A percentile compares a stretch with the other conserved stretches of the same genome.
These are phyloP conservation scores for Apis florea DNA, from an alignment of 1,140 invertebrate genomes.

Conservation along the genomic window DNA sequence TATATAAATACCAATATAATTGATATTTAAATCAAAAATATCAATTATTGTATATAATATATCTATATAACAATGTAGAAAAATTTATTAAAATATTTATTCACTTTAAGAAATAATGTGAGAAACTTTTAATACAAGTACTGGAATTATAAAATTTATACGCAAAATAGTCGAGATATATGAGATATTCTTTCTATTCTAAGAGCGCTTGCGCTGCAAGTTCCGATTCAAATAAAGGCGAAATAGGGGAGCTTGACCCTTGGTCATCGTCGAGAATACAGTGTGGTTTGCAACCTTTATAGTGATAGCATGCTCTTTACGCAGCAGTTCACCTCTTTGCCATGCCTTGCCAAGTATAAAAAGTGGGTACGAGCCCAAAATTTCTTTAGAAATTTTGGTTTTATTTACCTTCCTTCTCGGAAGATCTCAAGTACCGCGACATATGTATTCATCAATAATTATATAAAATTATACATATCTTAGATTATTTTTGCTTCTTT, in stretches of 20 bases:
- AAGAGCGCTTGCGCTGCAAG: constrained; percentile 55
- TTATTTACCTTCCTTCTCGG: background rate
- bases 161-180: background rate
- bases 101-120: background rate
- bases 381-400: background rate
- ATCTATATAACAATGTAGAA: no score
- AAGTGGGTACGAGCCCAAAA: constrained; percentile 67
- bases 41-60: no score
- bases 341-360: constrained; percentile 77
- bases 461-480: background rate
- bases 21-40: no score
- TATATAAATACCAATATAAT: no score
- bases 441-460: background rate
- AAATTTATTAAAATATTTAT: background rate
- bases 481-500: background rate
- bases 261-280: constrained; percentile 76
- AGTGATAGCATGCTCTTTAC: constrained; percentile 76
- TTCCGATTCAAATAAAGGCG: constrained; percentile 54
- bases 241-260: constrained; percentile 76
- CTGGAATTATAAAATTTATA: background rate
- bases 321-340: constrained; percentile 74
- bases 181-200: background rate
- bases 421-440: background rate
- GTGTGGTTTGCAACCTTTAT: constrained; percentile 64
- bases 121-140: background rate